Percentiles rank a stretch among this genome's conserved stretches.
Evolutionary conservation across 2,113 vertebrate species (phyloP).

Genomic region (Crypturellus undulatus): DNA sequence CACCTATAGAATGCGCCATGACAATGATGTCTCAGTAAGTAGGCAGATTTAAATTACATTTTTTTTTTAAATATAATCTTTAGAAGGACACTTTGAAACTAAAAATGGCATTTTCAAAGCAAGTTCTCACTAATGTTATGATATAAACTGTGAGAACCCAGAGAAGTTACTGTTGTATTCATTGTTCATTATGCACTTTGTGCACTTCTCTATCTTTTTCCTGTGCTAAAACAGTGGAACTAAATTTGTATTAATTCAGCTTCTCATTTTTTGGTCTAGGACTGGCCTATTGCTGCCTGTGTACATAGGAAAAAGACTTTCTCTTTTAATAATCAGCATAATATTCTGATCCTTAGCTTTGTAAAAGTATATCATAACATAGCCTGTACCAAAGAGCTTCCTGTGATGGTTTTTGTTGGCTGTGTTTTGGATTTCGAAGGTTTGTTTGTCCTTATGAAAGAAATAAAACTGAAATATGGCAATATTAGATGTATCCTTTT

Average conservation of each 20-base stretch:
- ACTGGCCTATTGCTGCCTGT: background rate
- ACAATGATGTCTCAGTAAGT: constrained; percentile 99
- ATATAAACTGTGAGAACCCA: background rate
- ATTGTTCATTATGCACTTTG: background rate
- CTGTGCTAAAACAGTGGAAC: background rate
- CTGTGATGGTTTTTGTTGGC: background rate
- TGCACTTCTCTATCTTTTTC: background rate
- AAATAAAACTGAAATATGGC: background rate
- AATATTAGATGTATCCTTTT: background rate
- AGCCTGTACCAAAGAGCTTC: background rate
- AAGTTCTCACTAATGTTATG: background rate
- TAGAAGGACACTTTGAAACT: background rate
- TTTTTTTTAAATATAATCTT: background rate
- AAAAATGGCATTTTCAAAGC: background rate
- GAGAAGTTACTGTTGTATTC: background rate
- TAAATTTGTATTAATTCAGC: background rate
- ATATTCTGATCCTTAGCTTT: background rate
- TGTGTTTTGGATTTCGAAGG: background rate
- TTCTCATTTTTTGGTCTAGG: background rate
- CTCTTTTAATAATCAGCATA: background rate
- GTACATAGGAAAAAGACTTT: background rate
- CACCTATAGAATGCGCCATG: constrained; percentile 98
- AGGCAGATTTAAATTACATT: background rate
- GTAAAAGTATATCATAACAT: background rate
- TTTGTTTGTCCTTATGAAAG: background rate